Evolutionary conservation across 2,888 invertebrate species (phyloP).

Genomic region (Toxonevra muliebris): DNA sequence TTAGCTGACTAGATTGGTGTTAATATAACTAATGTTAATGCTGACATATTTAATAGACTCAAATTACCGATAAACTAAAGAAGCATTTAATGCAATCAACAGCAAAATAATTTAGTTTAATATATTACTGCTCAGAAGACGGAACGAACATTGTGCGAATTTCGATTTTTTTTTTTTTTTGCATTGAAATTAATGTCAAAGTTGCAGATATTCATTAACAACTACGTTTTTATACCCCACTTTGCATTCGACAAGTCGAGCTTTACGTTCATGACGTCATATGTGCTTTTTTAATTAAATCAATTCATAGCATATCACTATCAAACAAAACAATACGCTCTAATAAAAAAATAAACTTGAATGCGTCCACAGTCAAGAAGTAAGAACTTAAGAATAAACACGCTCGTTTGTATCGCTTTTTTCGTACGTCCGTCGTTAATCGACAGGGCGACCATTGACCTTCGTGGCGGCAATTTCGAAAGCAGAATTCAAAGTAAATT

Average conservation of each 20-base stretch:
- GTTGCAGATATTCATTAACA: neutral
- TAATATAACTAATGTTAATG: too few relatives aligned
- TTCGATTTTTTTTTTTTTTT: too few relatives aligned
- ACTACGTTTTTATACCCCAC: neutral
- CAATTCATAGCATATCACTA: neutral
- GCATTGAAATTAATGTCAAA: too few relatives aligned
- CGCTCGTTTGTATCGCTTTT: neutral
- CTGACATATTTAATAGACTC: too few relatives aligned
- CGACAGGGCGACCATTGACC: neutral
- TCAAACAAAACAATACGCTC: neutral
- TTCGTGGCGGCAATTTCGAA: neutral
- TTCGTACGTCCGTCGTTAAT: neutral
- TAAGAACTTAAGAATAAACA: neutral
- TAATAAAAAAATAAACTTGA: neutral
- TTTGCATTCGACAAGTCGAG: neutral
- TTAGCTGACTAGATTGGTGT: too few relatives aligned
- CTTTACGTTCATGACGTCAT: neutral
- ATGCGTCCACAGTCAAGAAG: neutral
- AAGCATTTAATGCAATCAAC: too few relatives aligned
- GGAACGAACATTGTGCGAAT: neutral
- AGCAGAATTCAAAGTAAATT: too few relatives aligned
- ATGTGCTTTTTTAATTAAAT: slow-evolving; percentile 1
- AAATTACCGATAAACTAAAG: too few relatives aligned
- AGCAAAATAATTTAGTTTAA: neutral
- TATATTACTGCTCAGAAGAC: neutral